phyloP scores from a whole-genome alignment of 2,888 invertebrate genomes.

The Acleris literana region DNA sequence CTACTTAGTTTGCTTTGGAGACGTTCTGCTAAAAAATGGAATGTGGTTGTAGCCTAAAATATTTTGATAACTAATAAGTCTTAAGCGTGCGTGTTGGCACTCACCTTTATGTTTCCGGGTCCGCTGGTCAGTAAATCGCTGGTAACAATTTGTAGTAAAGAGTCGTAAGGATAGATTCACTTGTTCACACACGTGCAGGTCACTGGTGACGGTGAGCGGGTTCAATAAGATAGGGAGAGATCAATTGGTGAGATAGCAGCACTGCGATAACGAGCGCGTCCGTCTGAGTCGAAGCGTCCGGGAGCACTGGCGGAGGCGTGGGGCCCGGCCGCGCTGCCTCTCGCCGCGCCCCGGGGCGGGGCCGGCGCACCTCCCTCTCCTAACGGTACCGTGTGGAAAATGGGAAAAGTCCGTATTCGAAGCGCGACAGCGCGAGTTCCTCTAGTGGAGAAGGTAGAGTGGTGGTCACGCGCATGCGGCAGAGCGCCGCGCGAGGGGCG shows the following conservation, averaged over 20 bases:
- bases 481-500: conserved; percentile 41
- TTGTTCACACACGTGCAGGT: conserved; percentile 27
- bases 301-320: conserved; percentile 54
- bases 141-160: background rate
- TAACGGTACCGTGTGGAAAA: conserved; percentile 42
- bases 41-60: no score
- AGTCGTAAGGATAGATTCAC: conserved; percentile 17
- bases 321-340: conserved; percentile 42
- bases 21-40: no score
- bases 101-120: conserved; percentile 20
- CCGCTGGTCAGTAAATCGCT: conserved; percentile 11
- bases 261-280: conserved; percentile 52
- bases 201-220: conserved; percentile 12
- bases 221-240: conserved; percentile 22
- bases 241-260: conserved; percentile 37
- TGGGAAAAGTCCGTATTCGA: conserved; percentile 48
- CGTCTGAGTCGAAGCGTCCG: conserved; percentile 54
- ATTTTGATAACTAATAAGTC: no score
- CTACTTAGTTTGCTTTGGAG: no score
- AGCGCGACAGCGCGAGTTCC: conserved; percentile 14
- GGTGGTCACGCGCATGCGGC: conserved; percentile 1
- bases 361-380: conserved; percentile 32
- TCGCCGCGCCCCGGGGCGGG: conserved; percentile 41
- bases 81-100: background rate
- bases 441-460: conserved; percentile 38